Base-by-base conservation (phyloP, 2,797 vertebrate species). In the Pseudotriccus pelzelni region DNA sequence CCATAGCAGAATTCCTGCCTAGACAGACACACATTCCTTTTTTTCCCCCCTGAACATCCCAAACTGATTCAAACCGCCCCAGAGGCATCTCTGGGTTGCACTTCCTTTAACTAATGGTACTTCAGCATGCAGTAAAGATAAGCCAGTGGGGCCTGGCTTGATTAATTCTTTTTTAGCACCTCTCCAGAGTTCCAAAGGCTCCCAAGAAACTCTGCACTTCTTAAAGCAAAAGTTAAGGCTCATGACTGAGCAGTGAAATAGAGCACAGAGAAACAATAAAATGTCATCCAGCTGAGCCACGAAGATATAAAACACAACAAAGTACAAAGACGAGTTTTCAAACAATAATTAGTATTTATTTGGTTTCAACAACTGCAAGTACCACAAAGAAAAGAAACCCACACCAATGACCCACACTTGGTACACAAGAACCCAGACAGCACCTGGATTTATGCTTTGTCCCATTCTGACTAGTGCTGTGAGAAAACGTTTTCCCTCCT, bases 321-420 rank as follows among this genome's bases (percentile, higher is more conserved):
- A 59, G 75, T 20, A 87, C 69, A 76, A 72, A 53, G 23, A 32
- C 58, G 14, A 43, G 47, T 90, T 94, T 81, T 63, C n/a, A 80
- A 84, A 28, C 66, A 90, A 7, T 5, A 55, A 39, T 50, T 49
- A 14, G 41, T 43, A 53, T 94, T 96, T 94, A 94, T 96, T 96
- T 72, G 39, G 49, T 80, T 93, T 88, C 60, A 62, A 55, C 81
- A 86, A 67, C 32, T 70, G 49, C 69, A 90, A 73, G 22, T 69
- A 88, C 84, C 63, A 90, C 41, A 78, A 53, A 53, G 67, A 41
- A 22, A 28, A 89, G 22, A 87, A 83, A 68, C 19, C 62, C 87
- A 56, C n/a, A 66, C 6, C 13, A 75, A 1, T 1, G 58, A 77
- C 41, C 78, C 72, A 32, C 3, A 21, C 3, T 60, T 67, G 5